These are phyloP conservation scores for Hippocampus abdominalis DNA, from an alignment of 2,113 vertebrate genomes.

Conservation along the genomic window DNA sequence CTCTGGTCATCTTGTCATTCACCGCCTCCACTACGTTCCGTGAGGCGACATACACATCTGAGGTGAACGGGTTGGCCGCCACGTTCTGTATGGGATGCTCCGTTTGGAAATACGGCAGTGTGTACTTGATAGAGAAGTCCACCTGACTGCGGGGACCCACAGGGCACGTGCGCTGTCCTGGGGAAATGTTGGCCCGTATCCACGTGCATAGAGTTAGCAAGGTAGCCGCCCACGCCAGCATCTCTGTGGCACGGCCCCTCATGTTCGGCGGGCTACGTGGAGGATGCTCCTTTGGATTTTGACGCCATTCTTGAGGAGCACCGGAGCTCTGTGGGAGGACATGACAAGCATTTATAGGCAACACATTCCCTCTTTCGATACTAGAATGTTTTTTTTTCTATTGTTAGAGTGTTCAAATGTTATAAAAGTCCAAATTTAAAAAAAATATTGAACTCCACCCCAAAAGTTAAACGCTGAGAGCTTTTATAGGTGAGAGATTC, in stretches of 20 bases:
- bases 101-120: slow-evolving; percentile 66
- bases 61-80: slow-evolving; percentile 34
- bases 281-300: slow-evolving; percentile 19
- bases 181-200: slow-evolving; percentile 56
- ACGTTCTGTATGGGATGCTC: slow-evolving; percentile 78
- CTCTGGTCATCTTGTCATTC: slow-evolving; percentile 38
- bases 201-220: slow-evolving; percentile 66
- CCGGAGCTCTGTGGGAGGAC: slow-evolving; percentile 33
- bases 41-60: slow-evolving; percentile 77
- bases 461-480: not conserved
- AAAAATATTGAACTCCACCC: too few species aligned
- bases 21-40: slow-evolving; percentile 80
- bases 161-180: slow-evolving; percentile 67
- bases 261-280: slow-evolving; percentile 16
- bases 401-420: too few species aligned
- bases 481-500: slow-evolving; percentile 22
- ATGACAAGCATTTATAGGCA: slow-evolving; percentile 33
- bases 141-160: slow-evolving; percentile 39
- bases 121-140: slow-evolving; percentile 78
- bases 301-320: slow-evolving; percentile 54
- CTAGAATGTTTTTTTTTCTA: not conserved
- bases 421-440: too few species aligned
- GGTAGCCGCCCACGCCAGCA: slow-evolving; percentile 61
- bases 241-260: slow-evolving; percentile 60
- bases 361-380: not conserved